A percentile compares a stretch with the other conserved stretches of the same genome.
Evolutionary conservation across 1,140 invertebrate genomes (phyloP).

Genomic region (Drosophila kohkoa): DNA sequence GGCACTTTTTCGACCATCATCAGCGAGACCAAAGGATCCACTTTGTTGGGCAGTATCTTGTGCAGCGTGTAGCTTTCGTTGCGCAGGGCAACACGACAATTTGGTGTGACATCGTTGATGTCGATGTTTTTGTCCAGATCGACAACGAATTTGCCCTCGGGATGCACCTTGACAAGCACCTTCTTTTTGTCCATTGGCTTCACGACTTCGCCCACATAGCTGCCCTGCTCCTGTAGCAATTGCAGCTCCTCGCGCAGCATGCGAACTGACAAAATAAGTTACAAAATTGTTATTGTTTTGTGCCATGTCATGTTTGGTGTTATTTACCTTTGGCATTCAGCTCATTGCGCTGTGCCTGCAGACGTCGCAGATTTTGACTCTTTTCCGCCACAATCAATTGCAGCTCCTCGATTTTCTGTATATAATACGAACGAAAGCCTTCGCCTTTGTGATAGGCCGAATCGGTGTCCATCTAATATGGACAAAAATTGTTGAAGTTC

Average conservation of each 20-base stretch:
- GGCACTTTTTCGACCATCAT: constrained; percentile 99
- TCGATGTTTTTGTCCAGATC: constrained; percentile 99
- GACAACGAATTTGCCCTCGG: constrained; percentile 99
- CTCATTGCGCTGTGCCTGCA: constrained; percentile 99
- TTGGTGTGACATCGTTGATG: constrained; percentile 98
- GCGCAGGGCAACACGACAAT: constrained; percentile 98
- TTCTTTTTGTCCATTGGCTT: constrained; percentile 99
- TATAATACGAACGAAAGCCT: constrained; percentile 97
- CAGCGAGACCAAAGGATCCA: constrained; percentile 99
- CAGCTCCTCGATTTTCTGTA: constrained; percentile 98
- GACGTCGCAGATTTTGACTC: constrained; percentile 97
- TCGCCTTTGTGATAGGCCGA: constrained; percentile 88
- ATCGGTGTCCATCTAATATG: constrained; percentile 94
- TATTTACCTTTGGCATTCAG: constrained; percentile 97
- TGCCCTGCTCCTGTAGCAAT: constrained; percentile 99
- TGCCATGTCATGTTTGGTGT: background rate
- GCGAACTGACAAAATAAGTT: constrained; percentile 88
- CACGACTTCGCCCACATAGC: constrained; percentile 99
- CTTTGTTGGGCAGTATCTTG: constrained; percentile 99
- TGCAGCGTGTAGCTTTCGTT: constrained; percentile 99
- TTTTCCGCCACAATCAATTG: constrained; percentile 98
- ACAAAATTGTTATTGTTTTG: background rate
- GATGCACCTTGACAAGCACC: constrained; percentile 99
- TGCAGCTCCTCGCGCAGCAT: constrained; percentile 99
- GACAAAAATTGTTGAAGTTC: background rate